Evolutionary conservation across 1,140 invertebrate species (phyloP), one percentile per base, ranked within the genome.

Genomic region (Heterodera schachtii): DNA sequence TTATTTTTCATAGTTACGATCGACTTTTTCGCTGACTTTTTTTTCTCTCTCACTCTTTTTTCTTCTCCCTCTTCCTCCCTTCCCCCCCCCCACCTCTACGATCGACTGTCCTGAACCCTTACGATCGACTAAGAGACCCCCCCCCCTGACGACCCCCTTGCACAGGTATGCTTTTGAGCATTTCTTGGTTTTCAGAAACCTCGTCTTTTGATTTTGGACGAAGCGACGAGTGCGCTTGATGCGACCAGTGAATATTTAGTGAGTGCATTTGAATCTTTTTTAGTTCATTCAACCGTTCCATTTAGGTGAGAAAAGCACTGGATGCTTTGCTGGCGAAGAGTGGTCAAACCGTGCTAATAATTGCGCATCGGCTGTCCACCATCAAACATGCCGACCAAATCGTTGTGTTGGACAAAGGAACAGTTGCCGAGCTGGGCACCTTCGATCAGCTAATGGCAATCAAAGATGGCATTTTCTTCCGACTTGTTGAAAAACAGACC

Each of bases 321-420:
- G 90, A 91, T 57, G 82, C 88, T 49, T 81, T 92, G 16, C 91
- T 92, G 87, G 89, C 84, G 21, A 84, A 89, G 64, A 85, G 81
- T 52, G 77, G 87, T 49, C 86, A 90, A 78, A 89, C 88, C 3
- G 87, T 89, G 21, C 73, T 89, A 21, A 89, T 90, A 67, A 89
- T 89, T 71, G 88, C 88, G 77, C 88, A 89, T 82, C 79, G 88
- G 87, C 85, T 93, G 16, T 92, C 92, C 19, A 93, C 93, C 0
- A 93, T 93, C n/a, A 91, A 91, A 84, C 91, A 92, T 80, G 93
- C 93, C 21, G 90, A 93, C 86, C 90, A 91, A 81, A 93, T 93
- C 69, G 92, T 92, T 44, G 92, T 93, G 3, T 80, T 93, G 7
- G 90, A 91, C 75, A 81, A 91, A 13, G 92, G 92, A 71, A 84